These are phyloP conservation scores for Mnemiopsis leidyi DNA, from an alignment of 37 sponge, comb jelly and placozoan genomes.

Conservation along the genomic window DNA sequence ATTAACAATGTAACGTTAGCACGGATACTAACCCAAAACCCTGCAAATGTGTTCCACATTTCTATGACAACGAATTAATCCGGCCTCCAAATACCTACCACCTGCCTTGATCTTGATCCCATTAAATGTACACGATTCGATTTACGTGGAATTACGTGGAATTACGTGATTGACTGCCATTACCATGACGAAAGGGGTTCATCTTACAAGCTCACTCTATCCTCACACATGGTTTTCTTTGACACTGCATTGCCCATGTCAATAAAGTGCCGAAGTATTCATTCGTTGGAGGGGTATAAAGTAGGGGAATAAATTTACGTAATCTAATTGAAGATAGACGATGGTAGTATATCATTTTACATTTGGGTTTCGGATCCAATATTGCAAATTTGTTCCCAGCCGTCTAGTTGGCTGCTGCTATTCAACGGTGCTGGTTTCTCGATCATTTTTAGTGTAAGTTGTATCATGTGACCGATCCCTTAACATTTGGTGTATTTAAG, in stretches of 20 bases:
- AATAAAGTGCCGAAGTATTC: neutral
- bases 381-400: no score
- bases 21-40: neutral
- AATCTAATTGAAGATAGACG: neutral
- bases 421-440: neutral
- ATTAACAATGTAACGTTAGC: neutral
- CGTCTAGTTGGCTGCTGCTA: no score
- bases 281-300: neutral
- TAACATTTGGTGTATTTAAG: no score
- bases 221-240: neutral
- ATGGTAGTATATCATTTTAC: neutral
- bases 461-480: no score
- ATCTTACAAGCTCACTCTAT: neutral
- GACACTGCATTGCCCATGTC: neutral
- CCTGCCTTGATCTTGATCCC: neutral
- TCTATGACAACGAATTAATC: neutral
- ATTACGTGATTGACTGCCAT: neutral
- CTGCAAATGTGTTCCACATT: neutral
- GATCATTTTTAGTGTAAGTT: neutral
- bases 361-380: neutral
- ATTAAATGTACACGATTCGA: neutral
- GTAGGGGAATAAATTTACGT: neutral
- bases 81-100: neutral
- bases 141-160: neutral
- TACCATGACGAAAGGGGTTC: neutral